Evolutionary conservation across 2,797 vertebrate genomes (phyloP), one percentile per base, ranked within the genome.

Genomic region (Macroramphosus scolopax): DNA sequence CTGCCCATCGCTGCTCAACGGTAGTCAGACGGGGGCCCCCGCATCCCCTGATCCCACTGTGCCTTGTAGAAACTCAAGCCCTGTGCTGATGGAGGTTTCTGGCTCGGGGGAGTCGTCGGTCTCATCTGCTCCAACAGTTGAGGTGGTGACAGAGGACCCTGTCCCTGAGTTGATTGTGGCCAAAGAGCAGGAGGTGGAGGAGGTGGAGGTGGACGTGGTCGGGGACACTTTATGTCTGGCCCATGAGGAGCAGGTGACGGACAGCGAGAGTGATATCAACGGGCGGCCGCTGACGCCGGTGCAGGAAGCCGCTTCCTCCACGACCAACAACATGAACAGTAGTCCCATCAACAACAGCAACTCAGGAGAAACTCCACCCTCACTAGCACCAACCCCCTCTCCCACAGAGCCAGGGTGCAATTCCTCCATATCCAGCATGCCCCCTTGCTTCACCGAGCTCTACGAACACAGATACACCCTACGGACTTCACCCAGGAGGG

Each of bases 381-480:
- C 88, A 43, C 77, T 80, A 35, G 72, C 58, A 52, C 71, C 77
- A 30, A 66, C 74, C 54, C 77, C 81, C 6, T 81, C 84, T 63
- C 83, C 82, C 53, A 82, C 75, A 69, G 85, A 87, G 56, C 68
- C 62, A 52, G 82, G 62, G 42, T 70, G 79, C 68, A 72, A 68
- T 56, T 72, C 77, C 70, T 76, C 79, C 18, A 63, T 82, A 56
- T 88, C 92, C 43, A 69, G 88, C 72, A 91, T 86, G 28, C 86
- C 89, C 73, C 86, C 91, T 52, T 91, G 91, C 73, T 75, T 93
- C 61, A 90, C 89, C 5, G 96, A 99, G 84, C 93, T 94, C 75
- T 92, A 97, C 62, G 96, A 98, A 89, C 93, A 98, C 87, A 91
- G 95, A 77, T 98, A 98, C 37, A 95, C 95, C 5, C 84, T 98